Conservation (phyloP, 2,797 vertebrate species). For the Threskiornis aethiopicus region DNA sequence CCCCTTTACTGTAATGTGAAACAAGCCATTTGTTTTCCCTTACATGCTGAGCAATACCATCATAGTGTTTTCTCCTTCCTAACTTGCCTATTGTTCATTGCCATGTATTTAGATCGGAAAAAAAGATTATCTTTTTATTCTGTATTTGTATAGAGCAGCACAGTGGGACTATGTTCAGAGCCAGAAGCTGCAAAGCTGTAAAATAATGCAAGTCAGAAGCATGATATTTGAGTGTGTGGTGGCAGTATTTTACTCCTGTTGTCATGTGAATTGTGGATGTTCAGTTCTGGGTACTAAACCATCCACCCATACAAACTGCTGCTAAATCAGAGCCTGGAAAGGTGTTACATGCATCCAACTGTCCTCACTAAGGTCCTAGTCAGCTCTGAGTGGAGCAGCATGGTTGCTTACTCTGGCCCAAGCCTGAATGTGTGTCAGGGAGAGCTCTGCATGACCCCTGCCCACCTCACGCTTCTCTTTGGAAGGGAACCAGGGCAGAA, state of each 20-base stretch:
- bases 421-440: background rate
- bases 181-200: background rate
- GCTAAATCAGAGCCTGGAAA: background rate
- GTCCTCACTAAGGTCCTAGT: background rate
- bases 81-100: background rate
- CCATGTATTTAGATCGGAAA: background rate
- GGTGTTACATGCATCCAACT: background rate
- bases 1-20: background rate
- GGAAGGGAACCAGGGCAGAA: background rate
- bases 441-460: background rate
- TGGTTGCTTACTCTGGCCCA: background rate
- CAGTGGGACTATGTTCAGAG: background rate
- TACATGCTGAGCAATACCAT: background rate
- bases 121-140: background rate
- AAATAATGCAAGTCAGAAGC: background rate
- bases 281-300: background rate
- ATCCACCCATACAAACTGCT: background rate
- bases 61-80: background rate
- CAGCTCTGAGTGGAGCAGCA: fast-evolving
- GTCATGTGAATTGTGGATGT: background rate
- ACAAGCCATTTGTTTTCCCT: background rate
- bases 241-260: background rate
- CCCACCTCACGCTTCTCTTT: fast-evolving
- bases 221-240: background rate
- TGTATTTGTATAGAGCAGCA: background rate